Evolutionary conservation across 1,140 invertebrate species (phyloP), one percentile per base, ranked within the genome.

Genomic region (Lepidotrigona ventralis): DNA sequence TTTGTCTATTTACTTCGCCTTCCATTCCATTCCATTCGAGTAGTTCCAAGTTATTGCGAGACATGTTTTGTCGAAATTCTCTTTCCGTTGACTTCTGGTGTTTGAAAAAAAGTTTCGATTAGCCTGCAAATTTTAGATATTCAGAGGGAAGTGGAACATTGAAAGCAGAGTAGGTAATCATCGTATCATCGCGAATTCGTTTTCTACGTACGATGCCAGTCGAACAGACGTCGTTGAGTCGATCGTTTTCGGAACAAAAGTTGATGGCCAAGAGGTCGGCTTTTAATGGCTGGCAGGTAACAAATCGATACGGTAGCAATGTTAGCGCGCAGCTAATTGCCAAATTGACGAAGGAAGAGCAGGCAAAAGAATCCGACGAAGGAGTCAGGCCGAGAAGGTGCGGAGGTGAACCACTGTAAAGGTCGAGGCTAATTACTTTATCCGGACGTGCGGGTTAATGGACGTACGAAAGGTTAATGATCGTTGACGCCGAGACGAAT

Each of bases 351-450:
- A 77, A 87, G 83, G 84, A 83, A 60, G 58, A 86, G 70, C 64
- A 73, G 23, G 51, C 71, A 81, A 87, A n/a, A 87, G 88, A 89
- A 87, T 81, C 64, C 26, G 29, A n/a, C 39, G 64, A 63, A 77
- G 88, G 66, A 83, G 23, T 54, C 39, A 23, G 64, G 73, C 56
- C 69, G 79, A 70, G 68, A 8, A 2, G 39, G 8, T 6, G 39
- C 0, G 9, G 39, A 46, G 39, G 8, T 46, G 84, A 84, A 84
- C 54, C 77, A 76, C 79, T 58, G 63, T 73, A 69, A 74, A 90
- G 87, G 84, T 86, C 88, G 85, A 84, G 86, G 86, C 88, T 92
- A 92, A 92, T 92, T 92, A 92, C 91, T 92, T 92, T 89, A 92
- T 92, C 85, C 89, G 85, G 86, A 90, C 75, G 85, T 83, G 73